Conservation (phyloP, 2,888 invertebrate species). For the Quadroppia sp. region DNA sequence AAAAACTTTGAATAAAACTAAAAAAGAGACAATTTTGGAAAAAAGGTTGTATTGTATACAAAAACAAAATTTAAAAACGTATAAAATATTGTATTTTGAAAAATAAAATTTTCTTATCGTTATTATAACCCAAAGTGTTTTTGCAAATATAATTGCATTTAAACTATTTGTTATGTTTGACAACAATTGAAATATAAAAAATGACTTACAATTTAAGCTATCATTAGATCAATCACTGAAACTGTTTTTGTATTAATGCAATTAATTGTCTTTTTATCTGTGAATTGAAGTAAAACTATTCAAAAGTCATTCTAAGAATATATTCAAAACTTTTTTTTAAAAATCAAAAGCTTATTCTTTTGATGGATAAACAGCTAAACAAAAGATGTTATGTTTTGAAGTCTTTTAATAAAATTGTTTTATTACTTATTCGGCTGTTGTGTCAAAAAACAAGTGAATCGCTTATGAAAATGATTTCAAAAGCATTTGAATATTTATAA, state of each 20-base stretch:
- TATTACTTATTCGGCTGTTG: no score
- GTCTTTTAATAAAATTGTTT: no score
- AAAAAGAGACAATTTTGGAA: no score
- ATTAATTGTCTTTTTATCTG: neutral
- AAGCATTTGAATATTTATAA: no score
- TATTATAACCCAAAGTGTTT: neutral
- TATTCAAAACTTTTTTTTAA: neutral
- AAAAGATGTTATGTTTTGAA: no score
- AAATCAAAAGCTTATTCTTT: neutral
- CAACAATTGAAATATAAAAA: neutral
- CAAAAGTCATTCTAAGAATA: neutral
- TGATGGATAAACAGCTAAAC: neutral
- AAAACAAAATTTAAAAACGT: neutral
- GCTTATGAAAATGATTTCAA: no score
- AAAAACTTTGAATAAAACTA: neutral
- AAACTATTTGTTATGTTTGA: neutral
- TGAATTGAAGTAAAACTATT: neutral
- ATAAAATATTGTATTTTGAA: neutral
- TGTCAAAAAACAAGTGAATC: no score
- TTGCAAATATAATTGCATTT: neutral
- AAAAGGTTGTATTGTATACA: neutral
- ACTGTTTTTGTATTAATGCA: neutral
- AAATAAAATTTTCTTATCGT: neutral
- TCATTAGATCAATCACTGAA: neutral
- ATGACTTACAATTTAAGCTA: neutral